A percentile compares a stretch with the other conserved stretches of the same genome.
Conservation (phyloP, 2,888 invertebrate genomes). For the Halocaridina rubra region DNA sequence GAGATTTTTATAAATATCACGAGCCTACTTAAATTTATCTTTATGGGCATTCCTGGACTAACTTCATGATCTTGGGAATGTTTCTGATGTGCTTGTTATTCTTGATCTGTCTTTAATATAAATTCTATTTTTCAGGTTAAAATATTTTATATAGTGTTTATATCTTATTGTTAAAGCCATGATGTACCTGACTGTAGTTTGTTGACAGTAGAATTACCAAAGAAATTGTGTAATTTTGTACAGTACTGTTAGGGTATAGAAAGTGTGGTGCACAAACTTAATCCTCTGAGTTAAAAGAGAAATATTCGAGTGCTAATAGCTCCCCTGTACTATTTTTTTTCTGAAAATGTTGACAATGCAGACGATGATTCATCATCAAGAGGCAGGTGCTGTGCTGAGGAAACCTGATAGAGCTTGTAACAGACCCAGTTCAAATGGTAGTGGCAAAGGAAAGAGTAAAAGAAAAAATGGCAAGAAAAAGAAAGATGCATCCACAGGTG, state of each 20-base stretch:
- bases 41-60: neutral
- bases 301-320: too few relatives aligned
- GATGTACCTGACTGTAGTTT: slow-evolving; percentile 18
- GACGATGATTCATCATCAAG: slow-evolving; percentile 41
- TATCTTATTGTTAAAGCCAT: neutral
- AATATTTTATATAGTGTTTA: neutral
- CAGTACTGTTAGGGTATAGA: too few relatives aligned
- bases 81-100: neutral
- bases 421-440: neutral
- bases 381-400: slow-evolving; percentile 22
- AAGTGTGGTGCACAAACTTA: too few relatives aligned
- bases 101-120: neutral
- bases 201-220: slow-evolving; percentile 17
- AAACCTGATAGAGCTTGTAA: slow-evolving; percentile 25
- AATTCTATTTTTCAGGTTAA: neutral
- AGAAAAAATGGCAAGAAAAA: slow-evolving; percentile 26
- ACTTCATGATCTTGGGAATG: neutral
- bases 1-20: neutral
- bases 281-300: too few relatives aligned
- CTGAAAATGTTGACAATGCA: slow-evolving; percentile 37
- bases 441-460: neutral
- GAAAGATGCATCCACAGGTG: slow-evolving; percentile 34
- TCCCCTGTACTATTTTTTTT: too few relatives aligned
- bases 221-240: neutral
- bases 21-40: neutral